A percentile compares a stretch with the other conserved stretches of the same genome.
These are phyloP conservation scores for Tetranychus cinnabarinus DNA, from an alignment of 1,140 invertebrate species.

Conservation along the genomic window DNA sequence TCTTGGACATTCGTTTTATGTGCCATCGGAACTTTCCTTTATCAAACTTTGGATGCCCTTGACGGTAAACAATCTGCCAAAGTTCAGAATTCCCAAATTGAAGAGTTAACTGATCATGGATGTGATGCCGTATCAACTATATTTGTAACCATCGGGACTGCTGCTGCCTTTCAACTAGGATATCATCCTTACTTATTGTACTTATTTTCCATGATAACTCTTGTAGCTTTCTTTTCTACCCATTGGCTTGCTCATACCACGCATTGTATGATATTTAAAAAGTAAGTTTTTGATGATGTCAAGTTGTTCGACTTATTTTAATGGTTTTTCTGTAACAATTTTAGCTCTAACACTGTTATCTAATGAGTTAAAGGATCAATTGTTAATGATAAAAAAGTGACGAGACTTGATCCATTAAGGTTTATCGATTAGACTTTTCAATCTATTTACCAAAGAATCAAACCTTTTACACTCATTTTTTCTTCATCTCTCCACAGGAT, in stretches of 20 bases:
- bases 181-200: conserved; percentile 76
- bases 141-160: conserved; percentile 78
- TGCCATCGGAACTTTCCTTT: conserved; percentile 29
- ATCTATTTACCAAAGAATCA: not conserved
- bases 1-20: conserved; percentile 25
- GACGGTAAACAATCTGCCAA: conserved; percentile 33
- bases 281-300: conserved; percentile 16
- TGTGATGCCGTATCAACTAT: conserved; percentile 50
- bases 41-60: conserved; percentile 33
- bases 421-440: not conserved
- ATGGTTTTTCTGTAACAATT: not conserved
- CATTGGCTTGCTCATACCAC: conserved; percentile 98
- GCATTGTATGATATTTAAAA: conserved; percentile 70
- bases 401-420: no score
- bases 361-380: no score
- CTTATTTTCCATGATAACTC: conserved; percentile 73
- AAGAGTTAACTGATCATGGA: conserved; percentile 96
- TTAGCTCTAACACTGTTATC: no score
- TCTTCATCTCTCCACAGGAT: conserved; percentile 21
- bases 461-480: not conserved
- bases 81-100: conserved; percentile 30
- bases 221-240: conserved; percentile 87
- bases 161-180: conserved; percentile 70
- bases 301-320: no score
- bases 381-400: no score